Evolutionary conservation across 2,888 invertebrate genomes (phyloP).

Genomic region (Apodemia mormo): DNA sequence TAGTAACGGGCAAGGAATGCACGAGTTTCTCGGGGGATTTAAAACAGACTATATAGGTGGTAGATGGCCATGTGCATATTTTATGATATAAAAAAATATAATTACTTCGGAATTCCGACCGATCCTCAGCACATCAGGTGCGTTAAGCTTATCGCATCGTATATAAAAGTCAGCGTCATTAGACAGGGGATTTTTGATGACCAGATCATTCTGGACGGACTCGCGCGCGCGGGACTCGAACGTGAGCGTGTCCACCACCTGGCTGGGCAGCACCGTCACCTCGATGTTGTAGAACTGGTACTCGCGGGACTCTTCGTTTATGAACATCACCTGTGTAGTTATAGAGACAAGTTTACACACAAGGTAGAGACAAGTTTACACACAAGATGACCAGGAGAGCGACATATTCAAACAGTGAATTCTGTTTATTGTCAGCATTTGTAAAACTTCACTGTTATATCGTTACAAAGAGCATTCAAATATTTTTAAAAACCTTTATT

Average conservation of each 20-base stretch:
- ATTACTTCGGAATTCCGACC: slow-evolving; percentile 61
- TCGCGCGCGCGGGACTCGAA: slow-evolving; percentile 65
- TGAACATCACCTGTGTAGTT: slow-evolving; percentile 60
- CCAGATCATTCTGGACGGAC: slow-evolving; percentile 54
- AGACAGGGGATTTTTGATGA: slow-evolving; percentile 57
- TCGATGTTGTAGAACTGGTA: slow-evolving; percentile 67
- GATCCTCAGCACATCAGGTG: slow-evolving; percentile 52
- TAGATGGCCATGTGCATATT: no score
- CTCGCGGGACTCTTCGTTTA: slow-evolving; percentile 57
- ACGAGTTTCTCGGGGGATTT: no score
- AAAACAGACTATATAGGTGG: no score
- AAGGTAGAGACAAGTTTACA: no score
- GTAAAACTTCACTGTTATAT: no score
- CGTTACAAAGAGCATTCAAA: no score
- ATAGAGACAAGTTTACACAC: neutral
- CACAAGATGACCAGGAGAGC: neutral
- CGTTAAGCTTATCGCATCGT: slow-evolving; percentile 50
- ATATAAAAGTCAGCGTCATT: slow-evolving; percentile 51
- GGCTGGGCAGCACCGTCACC: slow-evolving; percentile 53
- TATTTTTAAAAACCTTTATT: no score
- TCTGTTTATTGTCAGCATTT: no score
- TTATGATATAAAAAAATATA: no score
- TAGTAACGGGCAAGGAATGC: no score
- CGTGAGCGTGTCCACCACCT: slow-evolving; percentile 57
- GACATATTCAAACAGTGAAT: no score